Conservation (phyloP, 2,888 invertebrate species). For the Idaea straminata region DNA sequence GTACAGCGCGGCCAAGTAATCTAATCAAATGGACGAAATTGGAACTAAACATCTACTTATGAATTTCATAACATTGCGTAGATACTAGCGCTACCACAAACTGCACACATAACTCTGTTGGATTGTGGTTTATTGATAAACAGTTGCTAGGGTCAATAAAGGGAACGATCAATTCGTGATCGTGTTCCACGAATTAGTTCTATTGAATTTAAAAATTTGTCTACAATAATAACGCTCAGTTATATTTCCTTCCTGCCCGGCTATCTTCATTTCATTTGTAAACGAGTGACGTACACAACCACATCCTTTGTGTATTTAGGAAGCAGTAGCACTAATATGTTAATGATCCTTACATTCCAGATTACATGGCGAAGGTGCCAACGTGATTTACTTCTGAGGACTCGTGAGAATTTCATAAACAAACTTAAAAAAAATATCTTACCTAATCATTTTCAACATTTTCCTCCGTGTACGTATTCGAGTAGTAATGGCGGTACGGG, state of each 20-base stretch:
- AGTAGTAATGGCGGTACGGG: neutral
- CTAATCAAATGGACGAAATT: neutral
- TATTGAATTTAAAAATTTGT: constrained; percentile 24
- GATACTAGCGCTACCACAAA: neutral
- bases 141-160: constrained; percentile 9
- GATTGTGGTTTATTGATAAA: neutral
- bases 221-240: constrained; percentile 15
- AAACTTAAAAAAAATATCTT: neutral
- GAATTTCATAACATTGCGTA: neutral
- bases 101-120: neutral
- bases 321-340: constrained; percentile 15
- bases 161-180: constrained; percentile 35
- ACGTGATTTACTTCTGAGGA: neutral
- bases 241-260: constrained; percentile 21
- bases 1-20: neutral
- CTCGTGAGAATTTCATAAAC: neutral
- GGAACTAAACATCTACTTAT: neutral
- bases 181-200: constrained; percentile 35
- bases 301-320: constrained; percentile 26
- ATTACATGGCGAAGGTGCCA: neutral
- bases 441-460: too few relatives aligned
- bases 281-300: constrained; percentile 17
- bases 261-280: constrained; percentile 28
- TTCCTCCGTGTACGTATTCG: neutral
- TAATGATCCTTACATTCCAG: constrained; percentile 13